A percentile compares a stretch with the other conserved stretches of the same genome.
Conservation (phyloP, 2,888 invertebrate species). For the Emmelina monodactyla region DNA sequence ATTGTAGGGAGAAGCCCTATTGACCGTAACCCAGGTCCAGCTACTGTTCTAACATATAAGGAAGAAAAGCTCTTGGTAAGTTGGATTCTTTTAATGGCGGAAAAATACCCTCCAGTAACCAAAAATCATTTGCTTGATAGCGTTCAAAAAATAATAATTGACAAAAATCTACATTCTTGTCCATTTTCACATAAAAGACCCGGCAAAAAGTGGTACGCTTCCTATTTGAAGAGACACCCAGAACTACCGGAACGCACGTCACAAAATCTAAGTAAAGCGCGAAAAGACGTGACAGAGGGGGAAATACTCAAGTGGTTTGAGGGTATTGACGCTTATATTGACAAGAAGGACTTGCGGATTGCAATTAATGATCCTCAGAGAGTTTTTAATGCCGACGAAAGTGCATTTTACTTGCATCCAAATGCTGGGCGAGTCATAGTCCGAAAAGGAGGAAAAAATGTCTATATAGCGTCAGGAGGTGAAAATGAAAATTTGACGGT, state of each 20-base stretch:
- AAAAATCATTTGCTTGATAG: slow-evolving; percentile 23
- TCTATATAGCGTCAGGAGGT: slow-evolving; percentile 14
- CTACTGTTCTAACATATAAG: slow-evolving; percentile 8
- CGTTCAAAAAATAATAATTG: too few relatives aligned
- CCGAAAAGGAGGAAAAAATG: slow-evolving; percentile 12
- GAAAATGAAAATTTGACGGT: slow-evolving; percentile 21
- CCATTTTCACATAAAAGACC: slow-evolving; percentile 23
- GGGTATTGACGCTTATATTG: slow-evolving; percentile 9
- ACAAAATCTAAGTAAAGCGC: too few relatives aligned
- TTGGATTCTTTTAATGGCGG: slow-evolving; percentile 20
- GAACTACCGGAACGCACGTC: slow-evolving; percentile 7
- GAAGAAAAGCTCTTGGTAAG: slow-evolving; percentile 14
- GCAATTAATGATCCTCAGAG: slow-evolving; percentile 10
- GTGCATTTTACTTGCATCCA: too few relatives aligned
- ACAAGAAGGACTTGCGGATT: too few relatives aligned
- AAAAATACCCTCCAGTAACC: slow-evolving; percentile 24
- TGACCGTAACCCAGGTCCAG: slow-evolving; percentile 9
- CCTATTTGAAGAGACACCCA: too few relatives aligned
- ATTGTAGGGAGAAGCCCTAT: slow-evolving; percentile 13
- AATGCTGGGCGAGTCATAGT: slow-evolving; percentile 22
- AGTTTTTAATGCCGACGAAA: slow-evolving; percentile 18
- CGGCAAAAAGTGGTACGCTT: slow-evolving; percentile 29
- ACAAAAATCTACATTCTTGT: slow-evolving; percentile 3
- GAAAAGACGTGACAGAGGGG: slow-evolving; percentile 13
- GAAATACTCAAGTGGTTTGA: slow-evolving; percentile 11